These are phyloP conservation scores for Montipora efflorescens DNA, from an alignment of 64 coral and sea anemone genomes.

Conservation along the genomic window DNA sequence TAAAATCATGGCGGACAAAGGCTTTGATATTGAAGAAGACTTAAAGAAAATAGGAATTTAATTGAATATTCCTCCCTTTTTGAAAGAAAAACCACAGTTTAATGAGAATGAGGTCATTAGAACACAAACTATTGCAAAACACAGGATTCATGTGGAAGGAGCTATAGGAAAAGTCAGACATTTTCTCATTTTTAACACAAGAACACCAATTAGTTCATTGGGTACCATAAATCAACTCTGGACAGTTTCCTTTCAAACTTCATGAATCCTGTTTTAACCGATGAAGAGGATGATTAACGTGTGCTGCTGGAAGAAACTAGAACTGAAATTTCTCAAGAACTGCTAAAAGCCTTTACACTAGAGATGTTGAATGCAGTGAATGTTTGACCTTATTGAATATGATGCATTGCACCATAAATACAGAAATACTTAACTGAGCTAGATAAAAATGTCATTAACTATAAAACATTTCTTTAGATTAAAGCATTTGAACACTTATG, in stretches of 20 bases:
- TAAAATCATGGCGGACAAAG: too few species aligned
- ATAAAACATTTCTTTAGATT: too few species aligned
- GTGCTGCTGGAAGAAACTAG: background rate
- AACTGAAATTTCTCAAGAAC: background rate
- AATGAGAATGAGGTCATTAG: conserved; percentile 22
- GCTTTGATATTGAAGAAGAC: conserved; percentile 20
- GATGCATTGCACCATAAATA: conserved; percentile 9
- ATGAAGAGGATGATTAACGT: background rate
- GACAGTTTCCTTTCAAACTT: conserved; percentile 11
- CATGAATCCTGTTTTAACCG: background rate
- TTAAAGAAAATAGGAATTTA: conserved; percentile 16
- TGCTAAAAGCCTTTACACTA: too few species aligned
- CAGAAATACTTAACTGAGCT: conserved; percentile 37
- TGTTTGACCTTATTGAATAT: background rate
- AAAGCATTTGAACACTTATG: too few species aligned
- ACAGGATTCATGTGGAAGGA: conserved; percentile 21
- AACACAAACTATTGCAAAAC: conserved; percentile 41
- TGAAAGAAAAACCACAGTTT: conserved; percentile 3
- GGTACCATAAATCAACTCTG: conserved; percentile 39
- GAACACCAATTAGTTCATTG: conserved; percentile 16
- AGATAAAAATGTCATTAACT: conserved; percentile 9
- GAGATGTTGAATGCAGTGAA: too few species aligned
- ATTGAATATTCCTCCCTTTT: conserved; percentile 45
- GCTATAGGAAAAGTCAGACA: background rate
- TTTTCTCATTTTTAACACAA: conserved; percentile 8